Evolutionary conservation across 1,140 invertebrate species (phyloP).

Genomic region (Heliconius eleuchia): DNA sequence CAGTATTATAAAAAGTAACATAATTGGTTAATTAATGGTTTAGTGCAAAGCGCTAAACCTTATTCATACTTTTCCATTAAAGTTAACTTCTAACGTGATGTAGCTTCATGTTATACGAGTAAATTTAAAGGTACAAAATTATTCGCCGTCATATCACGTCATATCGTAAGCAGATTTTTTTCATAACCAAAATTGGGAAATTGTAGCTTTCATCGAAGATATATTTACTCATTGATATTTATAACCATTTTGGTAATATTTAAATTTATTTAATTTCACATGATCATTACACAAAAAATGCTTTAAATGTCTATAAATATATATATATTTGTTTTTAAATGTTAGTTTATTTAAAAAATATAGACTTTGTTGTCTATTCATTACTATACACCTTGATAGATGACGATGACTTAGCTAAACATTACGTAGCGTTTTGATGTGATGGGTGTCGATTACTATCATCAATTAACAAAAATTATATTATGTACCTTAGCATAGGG

Average conservation of each 20-base stretch:
- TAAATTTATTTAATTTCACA: constrained; percentile 19
- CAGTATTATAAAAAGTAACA: background rate
- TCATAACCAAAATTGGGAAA: constrained; percentile 15
- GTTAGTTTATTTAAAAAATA: background rate
- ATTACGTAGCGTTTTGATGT: background rate
- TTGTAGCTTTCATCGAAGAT: constrained; percentile 28
- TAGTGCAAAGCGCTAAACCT: constrained; percentile 47
- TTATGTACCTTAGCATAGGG: constrained; percentile 45
- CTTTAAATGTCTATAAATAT: constrained; percentile 37
- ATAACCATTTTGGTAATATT: constrained; percentile 12
- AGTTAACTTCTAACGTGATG: background rate
- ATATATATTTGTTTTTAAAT: constrained; percentile 18
- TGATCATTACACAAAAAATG: constrained; percentile 24
- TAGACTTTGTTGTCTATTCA: background rate
- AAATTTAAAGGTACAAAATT: constrained; percentile 65
- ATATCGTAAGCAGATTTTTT: constrained; percentile 56
- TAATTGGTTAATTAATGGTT: constrained; percentile 19
- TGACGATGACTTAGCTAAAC: background rate
- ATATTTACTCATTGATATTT: constrained; percentile 34
- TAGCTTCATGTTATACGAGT: constrained; percentile 7
- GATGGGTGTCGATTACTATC: constrained; percentile 13
- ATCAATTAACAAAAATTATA: constrained; percentile 13
- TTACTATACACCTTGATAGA: background rate
- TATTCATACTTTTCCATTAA: background rate
- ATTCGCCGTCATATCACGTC: constrained; percentile 72